Evolutionary conservation across 2,888 invertebrate species (phyloP).

Genomic region (Stenotaenia linearis): DNA sequence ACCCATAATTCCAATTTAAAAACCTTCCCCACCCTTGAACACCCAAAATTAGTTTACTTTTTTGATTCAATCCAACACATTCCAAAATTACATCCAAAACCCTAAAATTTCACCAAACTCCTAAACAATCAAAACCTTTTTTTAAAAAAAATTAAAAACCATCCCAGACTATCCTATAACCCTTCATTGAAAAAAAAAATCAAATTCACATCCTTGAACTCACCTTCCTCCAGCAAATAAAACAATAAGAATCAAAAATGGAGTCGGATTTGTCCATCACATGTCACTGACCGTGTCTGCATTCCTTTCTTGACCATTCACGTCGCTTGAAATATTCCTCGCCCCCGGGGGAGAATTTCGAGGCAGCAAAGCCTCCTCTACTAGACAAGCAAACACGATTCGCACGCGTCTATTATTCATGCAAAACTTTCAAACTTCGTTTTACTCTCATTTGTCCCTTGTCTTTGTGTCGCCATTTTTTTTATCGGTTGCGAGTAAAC

Average conservation of each 20-base stretch:
- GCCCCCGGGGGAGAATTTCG: background rate
- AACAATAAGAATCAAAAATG: background rate
- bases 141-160: too few species aligned
- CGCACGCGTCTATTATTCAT: background rate
- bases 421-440: background rate
- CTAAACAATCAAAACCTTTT: too few species aligned
- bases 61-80: too few species aligned
- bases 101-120: too few species aligned
- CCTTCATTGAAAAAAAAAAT: background rate
- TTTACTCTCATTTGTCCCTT: background rate
- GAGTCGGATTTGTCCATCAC: slow-evolving; percentile 2
- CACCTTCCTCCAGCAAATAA: background rate
- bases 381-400: background rate
- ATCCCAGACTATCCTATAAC: background rate
- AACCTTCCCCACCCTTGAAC: too few species aligned
- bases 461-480: background rate
- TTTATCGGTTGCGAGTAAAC: too few species aligned
- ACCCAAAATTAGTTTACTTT: too few species aligned
- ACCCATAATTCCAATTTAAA: too few species aligned
- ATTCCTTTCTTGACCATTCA: slow-evolving; percentile 24
- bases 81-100: too few species aligned
- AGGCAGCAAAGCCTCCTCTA: background rate
- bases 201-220: background rate
- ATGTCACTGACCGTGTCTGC: slow-evolving; percentile 20
- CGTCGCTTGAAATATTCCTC: background rate